These are phyloP conservation scores for Scatophagus argus DNA, from an alignment of 2,113 vertebrate species.

Conservation along the genomic window DNA sequence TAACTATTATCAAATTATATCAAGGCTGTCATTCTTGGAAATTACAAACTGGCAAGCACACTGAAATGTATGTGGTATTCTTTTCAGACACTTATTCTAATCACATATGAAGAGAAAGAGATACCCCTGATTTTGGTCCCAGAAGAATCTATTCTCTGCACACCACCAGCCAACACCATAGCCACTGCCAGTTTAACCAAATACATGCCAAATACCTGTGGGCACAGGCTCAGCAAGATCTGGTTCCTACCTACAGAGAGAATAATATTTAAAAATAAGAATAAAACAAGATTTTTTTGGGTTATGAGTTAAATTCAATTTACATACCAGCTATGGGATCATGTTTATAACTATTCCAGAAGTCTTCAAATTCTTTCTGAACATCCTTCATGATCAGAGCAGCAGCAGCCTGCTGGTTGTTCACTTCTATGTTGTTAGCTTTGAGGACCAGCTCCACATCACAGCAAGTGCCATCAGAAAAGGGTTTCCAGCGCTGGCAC, in stretches of 20 bases:
- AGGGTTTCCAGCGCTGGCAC: constrained; percentile 94
- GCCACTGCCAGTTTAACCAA: constrained; percentile 94
- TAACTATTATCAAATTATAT: no score
- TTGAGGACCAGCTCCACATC: constrained; percentile 94
- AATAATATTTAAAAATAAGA: background rate
- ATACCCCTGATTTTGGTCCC: constrained; percentile 93
- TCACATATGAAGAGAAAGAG: background rate
- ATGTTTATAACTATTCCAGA: constrained; percentile 88
- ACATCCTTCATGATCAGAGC: constrained; percentile 87
- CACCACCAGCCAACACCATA: constrained; percentile 95
- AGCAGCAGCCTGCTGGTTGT: constrained; percentile 89
- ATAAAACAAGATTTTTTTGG: background rate
- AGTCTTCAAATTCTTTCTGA: constrained; percentile 91
- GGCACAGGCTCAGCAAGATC: constrained; percentile 94
- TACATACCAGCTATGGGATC: constrained; percentile 89
- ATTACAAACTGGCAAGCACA: background rate
- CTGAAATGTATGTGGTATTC: background rate
- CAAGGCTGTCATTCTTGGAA: background rate
- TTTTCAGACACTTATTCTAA: background rate
- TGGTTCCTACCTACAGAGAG: constrained; percentile 90
- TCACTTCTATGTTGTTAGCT: constrained; percentile 94
- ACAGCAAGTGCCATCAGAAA: constrained; percentile 87
- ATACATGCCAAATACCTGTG: constrained; percentile 97
- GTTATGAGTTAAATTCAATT: background rate
- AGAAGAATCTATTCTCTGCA: constrained; percentile 93